Conservation (phyloP, 2,113 vertebrate genomes). For the western clawed frog (Xenopus tropicalis) region UCB_Xtro_10.0 CM004448.2:32188001-32188500, state of each 20-base stretch:
- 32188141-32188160: background rate
- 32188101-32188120: too few species aligned
- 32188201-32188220: background rate
- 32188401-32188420: too few species aligned
- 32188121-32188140: too few species aligned
- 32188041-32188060: too few species aligned
- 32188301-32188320: slow-evolving; percentile 11
- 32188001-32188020: too few species aligned
- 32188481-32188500: too few species aligned
- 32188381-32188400: background rate
- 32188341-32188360: background rate
- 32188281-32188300: slow-evolving; percentile 6
- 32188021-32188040: too few species aligned
- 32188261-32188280: background rate
- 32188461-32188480: too few species aligned
- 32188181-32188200: background rate
- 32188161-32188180: background rate
- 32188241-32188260: background rate
- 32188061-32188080: too few species aligned
- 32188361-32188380: background rate
- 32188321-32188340: slow-evolving; percentile 4
- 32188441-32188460: too few species aligned
- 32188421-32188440: too few species aligned
- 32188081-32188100: too few species aligned
- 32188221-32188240: background rate